Conservation (phyloP, 2,888 invertebrate species). For the Toxonevra muliebris region DNA sequence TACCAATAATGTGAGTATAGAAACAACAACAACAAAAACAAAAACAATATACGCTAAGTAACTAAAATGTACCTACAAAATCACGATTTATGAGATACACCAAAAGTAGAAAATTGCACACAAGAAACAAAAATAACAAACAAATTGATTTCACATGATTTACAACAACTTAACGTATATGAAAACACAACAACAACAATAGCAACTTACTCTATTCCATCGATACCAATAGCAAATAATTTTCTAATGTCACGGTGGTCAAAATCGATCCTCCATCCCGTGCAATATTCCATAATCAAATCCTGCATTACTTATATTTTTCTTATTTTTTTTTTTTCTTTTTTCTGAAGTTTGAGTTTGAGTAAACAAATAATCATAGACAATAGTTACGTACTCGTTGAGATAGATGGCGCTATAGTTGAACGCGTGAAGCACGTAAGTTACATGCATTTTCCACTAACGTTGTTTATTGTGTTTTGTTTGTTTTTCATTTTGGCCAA, state of each 20-base stretch:
- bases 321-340: no score
- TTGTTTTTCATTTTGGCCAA: no score
- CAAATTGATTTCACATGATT: no score
- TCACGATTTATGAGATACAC: no score
- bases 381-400: background rate
- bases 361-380: conserved; percentile 4
- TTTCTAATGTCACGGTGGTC: conserved; percentile 56
- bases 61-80: no score
- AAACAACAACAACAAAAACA: conserved; percentile 6
- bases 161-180: no score
- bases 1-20: conserved; percentile 41
- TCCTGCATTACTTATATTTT: no score
- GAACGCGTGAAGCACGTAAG: conserved; percentile 10
- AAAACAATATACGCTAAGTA: background rate
- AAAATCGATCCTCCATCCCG: conserved; percentile 32
- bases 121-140: no score
- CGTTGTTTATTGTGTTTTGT: background rate
- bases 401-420: background rate
- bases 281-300: no score
- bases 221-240: conserved; percentile 40
- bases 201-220: no score
- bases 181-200: no score
- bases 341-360: background rate
- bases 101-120: no score
- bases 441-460: conserved; percentile 6